Percentiles rank a stretch among this genome's conserved stretches.
Evolutionary conservation across 64 coral and sea anemone genomes (phyloP).

Genomic region (Dendrophyllia cribrosa): DNA sequence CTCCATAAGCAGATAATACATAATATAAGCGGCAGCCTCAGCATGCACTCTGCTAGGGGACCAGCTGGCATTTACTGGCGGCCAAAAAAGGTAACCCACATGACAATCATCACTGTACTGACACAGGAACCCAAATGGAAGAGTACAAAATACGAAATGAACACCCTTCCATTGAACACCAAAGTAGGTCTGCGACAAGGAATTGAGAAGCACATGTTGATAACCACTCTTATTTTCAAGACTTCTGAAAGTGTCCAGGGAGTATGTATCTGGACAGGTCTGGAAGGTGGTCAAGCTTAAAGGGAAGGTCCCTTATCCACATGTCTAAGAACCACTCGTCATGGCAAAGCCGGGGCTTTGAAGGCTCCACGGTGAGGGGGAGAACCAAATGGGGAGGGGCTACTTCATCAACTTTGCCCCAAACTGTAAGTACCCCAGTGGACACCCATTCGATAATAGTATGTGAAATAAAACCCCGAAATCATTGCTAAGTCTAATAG

Average conservation of each 20-base stretch:
- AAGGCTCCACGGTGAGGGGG: neutral
- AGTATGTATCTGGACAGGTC: no score
- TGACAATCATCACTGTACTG: neutral
- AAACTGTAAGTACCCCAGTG: neutral
- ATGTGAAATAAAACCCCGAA: slow-evolving; percentile 26
- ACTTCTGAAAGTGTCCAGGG: neutral
- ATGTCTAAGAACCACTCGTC: neutral
- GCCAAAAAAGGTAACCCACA: no score
- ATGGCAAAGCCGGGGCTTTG: neutral
- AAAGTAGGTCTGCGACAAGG: no score
- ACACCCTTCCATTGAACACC: no score
- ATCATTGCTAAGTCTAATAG: neutral
- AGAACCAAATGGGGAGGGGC: neutral
- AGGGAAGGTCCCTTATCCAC: no score
- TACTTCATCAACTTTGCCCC: neutral
- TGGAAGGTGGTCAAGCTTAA: no score
- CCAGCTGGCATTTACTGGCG: neutral
- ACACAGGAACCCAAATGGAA: slow-evolving; percentile 1
- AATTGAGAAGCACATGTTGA: no score
- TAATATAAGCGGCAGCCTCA: slow-evolving; percentile 10
- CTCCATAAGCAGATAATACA: neutral
- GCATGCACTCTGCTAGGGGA: neutral
- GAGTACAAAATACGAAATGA: no score
- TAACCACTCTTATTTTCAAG: neutral
- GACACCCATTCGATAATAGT: slow-evolving; percentile 37